These are phyloP conservation scores for Raja brachyura DNA, from an alignment of 2,113 vertebrate genomes.

Conservation along the genomic window DNA sequence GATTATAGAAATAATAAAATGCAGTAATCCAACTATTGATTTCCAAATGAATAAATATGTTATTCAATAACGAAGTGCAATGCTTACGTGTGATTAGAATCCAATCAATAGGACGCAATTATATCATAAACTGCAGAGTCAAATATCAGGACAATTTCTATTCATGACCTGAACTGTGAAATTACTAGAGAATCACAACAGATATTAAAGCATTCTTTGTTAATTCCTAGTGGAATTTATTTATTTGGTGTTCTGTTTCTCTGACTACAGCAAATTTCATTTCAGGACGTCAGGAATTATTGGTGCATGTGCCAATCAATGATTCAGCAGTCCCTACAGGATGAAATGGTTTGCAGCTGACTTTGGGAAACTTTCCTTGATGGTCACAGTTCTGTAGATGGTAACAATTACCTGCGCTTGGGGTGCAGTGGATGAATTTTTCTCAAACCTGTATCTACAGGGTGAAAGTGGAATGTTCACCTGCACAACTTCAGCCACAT, in stretches of 20 bases:
- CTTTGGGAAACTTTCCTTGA: not conserved
- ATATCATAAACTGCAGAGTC: not conserved
- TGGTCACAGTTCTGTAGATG: not conserved
- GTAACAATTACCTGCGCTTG: not conserved
- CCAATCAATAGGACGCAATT: not conserved
- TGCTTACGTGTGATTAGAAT: not conserved
- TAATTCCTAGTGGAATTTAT: not conserved
- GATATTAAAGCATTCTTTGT: not conserved
- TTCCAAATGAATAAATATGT: not conserved
- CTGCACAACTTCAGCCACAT: no score
- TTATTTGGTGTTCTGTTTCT: not conserved
- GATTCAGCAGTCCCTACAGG: not conserved
- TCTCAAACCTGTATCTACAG: no score
- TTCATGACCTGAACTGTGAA: not conserved
- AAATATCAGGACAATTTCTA: slow-evolving; percentile 6
- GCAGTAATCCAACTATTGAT: not conserved
- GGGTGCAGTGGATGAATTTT: not conserved
- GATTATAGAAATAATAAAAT: not conserved
- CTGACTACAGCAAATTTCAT: not conserved
- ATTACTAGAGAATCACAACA: not conserved
- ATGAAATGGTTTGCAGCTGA: not conserved
- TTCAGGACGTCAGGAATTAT: not conserved
- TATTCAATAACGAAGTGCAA: not conserved
- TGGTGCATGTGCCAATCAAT: not conserved
- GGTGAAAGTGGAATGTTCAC: not conserved